Base-by-base conservation (phyloP, 2,888 invertebrate genomes). In the Drosophila paranaensis region DNA sequence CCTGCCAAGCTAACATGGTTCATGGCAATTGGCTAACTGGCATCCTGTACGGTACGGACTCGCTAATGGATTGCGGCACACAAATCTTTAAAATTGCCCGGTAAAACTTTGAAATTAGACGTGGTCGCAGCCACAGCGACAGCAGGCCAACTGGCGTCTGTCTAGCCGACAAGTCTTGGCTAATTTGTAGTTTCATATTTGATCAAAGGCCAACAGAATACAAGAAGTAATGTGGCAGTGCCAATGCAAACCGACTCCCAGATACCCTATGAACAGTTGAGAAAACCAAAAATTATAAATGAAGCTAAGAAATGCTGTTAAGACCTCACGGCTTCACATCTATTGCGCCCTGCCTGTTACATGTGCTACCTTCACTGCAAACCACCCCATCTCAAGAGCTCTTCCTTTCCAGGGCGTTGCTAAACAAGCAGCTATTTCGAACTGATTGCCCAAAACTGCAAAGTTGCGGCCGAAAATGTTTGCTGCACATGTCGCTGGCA, bases 51-150 rank as follows among this genome's bases (percentile, higher is more conserved):
- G 64, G 53, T 43, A 60, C 56, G 55, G 4, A 30, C 51, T 63
- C 57, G 68, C 86, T 88, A 87, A 87, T 87, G 88, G 88, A 87
- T 87, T 86, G 86, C 87, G 79, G 84, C 82, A 79, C 88, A 87
- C 86, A 87, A 87, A 88, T 87, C 86, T 86, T 87, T 79, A 85
- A 87, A 87, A 87, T 85, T 88, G 71, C 82, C 82, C 77, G 77
- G 83, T 83, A 75, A 85, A 86, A 87, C 82, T 86, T 86, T 80
- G 82, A 78, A 83, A 84, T 87, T 80, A 79, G 84, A 77, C 70
- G 70, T 71, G 42, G 51, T 70, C 65, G 55, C 40, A 50, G 58
- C 25, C 55, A 62, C 54, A 62, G 48, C 35, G 55, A 39, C 50
- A 27, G 39, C 33, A 53, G 61, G 55, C 62, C 75, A 74, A 63